A percentile compares a stretch with the other conserved stretches of the same genome.
Evolutionary conservation across 1,140 invertebrate species (phyloP).

Genomic region (Ips nitidus): DNA sequence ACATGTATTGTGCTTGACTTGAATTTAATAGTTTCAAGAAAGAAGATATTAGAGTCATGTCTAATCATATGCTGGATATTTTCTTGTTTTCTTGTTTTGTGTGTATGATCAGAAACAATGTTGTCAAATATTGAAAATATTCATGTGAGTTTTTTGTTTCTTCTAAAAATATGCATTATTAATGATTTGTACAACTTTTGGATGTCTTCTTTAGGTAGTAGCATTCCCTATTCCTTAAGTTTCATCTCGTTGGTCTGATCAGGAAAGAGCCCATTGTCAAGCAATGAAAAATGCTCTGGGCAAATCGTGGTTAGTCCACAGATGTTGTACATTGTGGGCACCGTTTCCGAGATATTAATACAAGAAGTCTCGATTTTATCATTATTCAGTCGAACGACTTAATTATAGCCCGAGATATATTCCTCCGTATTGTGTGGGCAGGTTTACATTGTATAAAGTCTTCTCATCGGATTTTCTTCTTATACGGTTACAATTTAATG

Average conservation of each 20-base stretch:
- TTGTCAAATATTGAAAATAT: not conserved
- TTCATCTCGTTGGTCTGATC: not conserved
- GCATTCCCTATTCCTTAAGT: too few species aligned
- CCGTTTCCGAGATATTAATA: slow-evolving; percentile 14
- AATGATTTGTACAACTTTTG: too few species aligned
- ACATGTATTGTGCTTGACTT: not conserved
- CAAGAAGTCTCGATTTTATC: not conserved
- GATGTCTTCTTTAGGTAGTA: too few species aligned
- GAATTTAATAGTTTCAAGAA: not conserved
- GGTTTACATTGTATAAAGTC: not conserved
- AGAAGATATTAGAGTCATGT: not conserved
- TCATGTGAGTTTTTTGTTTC: too few species aligned
- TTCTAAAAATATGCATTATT: too few species aligned
- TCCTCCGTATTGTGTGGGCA: not conserved
- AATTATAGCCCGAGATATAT: not conserved
- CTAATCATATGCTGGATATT: not conserved
- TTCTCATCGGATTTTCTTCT: not conserved
- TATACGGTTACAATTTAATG: not conserved
- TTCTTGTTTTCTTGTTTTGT: not conserved
- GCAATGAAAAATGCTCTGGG: slow-evolving; percentile 14
- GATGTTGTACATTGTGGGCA: slow-evolving; percentile 11
- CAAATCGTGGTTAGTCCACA: slow-evolving; percentile 19
- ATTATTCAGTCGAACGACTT: not conserved
- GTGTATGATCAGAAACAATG: not conserved
- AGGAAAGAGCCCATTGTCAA: slow-evolving; percentile 11